phyloP scores from a whole-genome alignment of 2,888 invertebrate genomes.

The Protonemura montana region DNA sequence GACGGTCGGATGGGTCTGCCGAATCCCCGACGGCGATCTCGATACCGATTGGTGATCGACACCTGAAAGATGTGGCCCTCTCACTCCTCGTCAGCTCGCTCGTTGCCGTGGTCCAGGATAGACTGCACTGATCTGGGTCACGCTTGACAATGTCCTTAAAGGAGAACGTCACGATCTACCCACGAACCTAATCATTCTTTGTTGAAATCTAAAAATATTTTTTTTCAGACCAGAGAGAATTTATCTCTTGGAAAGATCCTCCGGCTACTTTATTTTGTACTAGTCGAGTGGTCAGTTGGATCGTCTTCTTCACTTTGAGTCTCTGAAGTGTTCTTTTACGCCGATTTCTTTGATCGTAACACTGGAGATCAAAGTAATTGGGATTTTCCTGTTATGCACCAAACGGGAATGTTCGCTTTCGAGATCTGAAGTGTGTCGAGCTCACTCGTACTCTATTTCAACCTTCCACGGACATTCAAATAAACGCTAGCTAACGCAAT shows the following conservation, averaged over 20 bases:
- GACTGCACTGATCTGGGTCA: not conserved
- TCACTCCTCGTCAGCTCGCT: not conserved
- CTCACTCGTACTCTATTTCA: not conserved
- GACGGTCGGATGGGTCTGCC: not conserved
- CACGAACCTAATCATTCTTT: not conserved
- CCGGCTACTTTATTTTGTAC: not conserved
- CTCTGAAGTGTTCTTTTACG: not conserved
- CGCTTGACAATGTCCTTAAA: not conserved
- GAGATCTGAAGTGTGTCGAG: not conserved
- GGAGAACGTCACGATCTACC: not conserved
- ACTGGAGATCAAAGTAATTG: not conserved
- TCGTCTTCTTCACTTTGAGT: not conserved
- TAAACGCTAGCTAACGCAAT: too few species aligned
- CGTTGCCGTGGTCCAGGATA: not conserved
- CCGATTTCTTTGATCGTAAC: not conserved
- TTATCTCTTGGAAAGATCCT: not conserved
- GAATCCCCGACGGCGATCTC: not conserved
- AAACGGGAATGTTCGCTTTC: not conserved
- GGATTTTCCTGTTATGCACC: not conserved
- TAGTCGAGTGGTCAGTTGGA: not conserved
- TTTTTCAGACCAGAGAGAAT: not conserved
- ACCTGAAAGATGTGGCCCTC: not conserved
- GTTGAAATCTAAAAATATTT: not conserved
- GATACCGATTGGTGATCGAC: not conserved
- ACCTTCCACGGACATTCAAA: too few species aligned